Evolutionary conservation across 2,113 vertebrate species (phyloP).

Genomic region (Nesogale talazaci): DNA sequence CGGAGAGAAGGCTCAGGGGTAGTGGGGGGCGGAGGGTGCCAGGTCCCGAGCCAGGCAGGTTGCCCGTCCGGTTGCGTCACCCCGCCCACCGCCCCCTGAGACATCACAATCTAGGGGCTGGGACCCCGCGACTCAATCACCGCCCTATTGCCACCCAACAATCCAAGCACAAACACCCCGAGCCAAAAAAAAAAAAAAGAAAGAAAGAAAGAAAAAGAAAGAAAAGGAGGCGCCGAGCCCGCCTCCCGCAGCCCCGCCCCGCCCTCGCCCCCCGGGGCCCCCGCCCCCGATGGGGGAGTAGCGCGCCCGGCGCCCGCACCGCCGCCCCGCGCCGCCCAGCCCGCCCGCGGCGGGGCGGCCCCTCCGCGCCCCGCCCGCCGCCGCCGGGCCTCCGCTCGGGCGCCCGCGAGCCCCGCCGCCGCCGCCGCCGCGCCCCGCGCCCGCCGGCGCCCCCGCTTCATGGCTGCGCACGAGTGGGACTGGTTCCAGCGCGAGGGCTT

Average conservation of each 20-base stretch:
- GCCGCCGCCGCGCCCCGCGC: slow-evolving; percentile 21
- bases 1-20: neutral
- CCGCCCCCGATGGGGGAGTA: too few species aligned
- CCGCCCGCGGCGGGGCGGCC: too few species aligned
- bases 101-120: slow-evolving; percentile 75
- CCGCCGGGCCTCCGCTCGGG: too few species aligned
- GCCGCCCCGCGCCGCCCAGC: too few species aligned
- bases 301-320: too few species aligned
- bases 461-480: slow-evolving; percentile 86
- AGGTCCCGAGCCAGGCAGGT: neutral
- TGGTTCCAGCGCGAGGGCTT: slow-evolving; percentile 97
- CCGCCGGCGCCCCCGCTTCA: neutral
- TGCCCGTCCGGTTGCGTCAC: slow-evolving; percentile 51
- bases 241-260: slow-evolving; percentile 42
- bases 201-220: neutral
- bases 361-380: too few species aligned
- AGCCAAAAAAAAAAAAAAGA: neutral
- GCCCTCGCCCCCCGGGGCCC: neutral
- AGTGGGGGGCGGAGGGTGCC: neutral
- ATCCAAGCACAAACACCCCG: slow-evolving; percentile 45
- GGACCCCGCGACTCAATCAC: slow-evolving; percentile 54
- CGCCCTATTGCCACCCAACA: slow-evolving; percentile 42
- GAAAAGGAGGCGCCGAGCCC: neutral
- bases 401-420: neutral
- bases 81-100: neutral